Base-by-base conservation (phyloP, 2,797 vertebrate species). In the Clamator glandarius region DNA sequence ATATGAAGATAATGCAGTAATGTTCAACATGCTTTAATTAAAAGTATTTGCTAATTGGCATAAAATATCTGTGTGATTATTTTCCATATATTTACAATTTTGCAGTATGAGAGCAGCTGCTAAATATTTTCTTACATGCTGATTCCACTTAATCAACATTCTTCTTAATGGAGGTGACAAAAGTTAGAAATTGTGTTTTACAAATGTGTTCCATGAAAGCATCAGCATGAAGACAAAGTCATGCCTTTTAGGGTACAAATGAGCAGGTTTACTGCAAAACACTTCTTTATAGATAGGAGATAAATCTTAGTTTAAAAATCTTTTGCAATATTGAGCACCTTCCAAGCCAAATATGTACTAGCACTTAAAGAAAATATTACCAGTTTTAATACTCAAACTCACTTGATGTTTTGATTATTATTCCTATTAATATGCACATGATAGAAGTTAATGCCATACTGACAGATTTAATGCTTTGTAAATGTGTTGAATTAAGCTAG, bases 391-490 rank as follows among this genome's bases (percentile, higher is more conserved):
- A 95, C 91, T 92, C 90, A 95, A 95, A 87, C 88, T 96, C 94
- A 58, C 66, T 74, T 0, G 61, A 91, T 96, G 95, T 96, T 97
- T 95, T 96, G 95, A 95, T 96, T 97, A 97, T 96, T 96, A 92
- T 94, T 97, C 90, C 93, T 95, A 92, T 95, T 96, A 97, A 96
- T 95, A 96, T 95, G 92, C 86, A 93, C 87, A 89, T 86, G 97
- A 96, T 90, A 94, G 95, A 96, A 95, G 92, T 95, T 87, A 95
- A 94, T 95, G 90, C 94, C 92, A 91, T 94, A 89, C 67, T 94
- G 96, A 93, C 95, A 97, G 96, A 96, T 97, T 97, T 95, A 97
- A 80, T 85, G 92, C 89, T 97, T 97, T 96, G 90, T 95, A 95
- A 97, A 97, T 97, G 95, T 93, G 93, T 93, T 93, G 92, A 96